Conservation (phyloP, 2,797 vertebrate species). For the Neoniphon sammara region DNA sequence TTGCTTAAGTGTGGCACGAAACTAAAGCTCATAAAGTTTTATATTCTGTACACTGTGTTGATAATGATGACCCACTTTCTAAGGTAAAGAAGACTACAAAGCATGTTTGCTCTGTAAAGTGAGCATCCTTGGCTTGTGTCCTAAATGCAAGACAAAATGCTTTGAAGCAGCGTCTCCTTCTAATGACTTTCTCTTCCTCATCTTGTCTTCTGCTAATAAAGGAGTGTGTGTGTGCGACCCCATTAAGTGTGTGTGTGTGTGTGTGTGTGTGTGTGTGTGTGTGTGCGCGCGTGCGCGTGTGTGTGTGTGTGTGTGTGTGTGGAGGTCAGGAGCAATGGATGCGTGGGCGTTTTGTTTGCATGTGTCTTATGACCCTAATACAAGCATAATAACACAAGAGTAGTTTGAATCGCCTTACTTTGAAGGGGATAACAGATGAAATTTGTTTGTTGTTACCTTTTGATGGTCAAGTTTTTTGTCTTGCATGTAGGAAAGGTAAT, state of each 20-base stretch:
- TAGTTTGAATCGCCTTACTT: conserved; percentile 26
- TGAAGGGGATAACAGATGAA: conserved; percentile 30
- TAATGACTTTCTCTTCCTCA: conserved; percentile 61
- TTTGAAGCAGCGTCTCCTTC: conserved; percentile 65
- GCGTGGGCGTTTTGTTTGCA: conserved; percentile 33
- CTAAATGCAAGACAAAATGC: conserved; percentile 65
- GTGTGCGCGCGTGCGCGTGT: conserved; percentile 17
- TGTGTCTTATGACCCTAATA: conserved; percentile 55
- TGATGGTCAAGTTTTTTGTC: conserved; percentile 33
- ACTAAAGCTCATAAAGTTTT: conserved; percentile 27
- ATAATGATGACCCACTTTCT: conserved; percentile 60
- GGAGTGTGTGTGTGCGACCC: conserved; percentile 9
- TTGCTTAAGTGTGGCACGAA: conserved; percentile 3
- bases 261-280: not conserved
- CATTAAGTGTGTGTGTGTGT: conserved; percentile 24
- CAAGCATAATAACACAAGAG: conserved; percentile 35
- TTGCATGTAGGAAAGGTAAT: not conserved
- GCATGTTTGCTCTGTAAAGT: conserved; percentile 49
- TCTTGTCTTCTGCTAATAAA: conserved; percentile 53
- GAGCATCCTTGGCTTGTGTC: conserved; percentile 57
- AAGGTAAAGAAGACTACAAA: conserved; percentile 54
- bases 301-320: not conserved
- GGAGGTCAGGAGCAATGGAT: not conserved
- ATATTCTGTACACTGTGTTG: conserved; percentile 13
- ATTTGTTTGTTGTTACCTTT: conserved; percentile 41